Conservation (phyloP, 1,140 invertebrate genomes). For the Drosophila auraria region DNA sequence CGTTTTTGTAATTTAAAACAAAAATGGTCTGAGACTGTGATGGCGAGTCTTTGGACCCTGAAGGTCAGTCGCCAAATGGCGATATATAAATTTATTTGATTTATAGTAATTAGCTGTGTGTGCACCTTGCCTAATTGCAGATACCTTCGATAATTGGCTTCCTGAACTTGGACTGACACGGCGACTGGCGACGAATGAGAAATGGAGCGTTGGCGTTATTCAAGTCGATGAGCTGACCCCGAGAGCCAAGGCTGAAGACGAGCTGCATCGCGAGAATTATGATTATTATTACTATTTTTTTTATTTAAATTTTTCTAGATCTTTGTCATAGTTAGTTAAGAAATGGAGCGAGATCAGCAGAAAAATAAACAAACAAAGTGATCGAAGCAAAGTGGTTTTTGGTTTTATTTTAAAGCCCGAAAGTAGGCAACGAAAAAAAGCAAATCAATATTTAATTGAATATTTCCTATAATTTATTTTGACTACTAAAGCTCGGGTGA, state of each 20-base stretch:
- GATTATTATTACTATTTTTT: background rate
- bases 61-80: slow-evolving; percentile 42
- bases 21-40: slow-evolving; percentile 9
- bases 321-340: slow-evolving; percentile 10
- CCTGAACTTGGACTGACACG: slow-evolving; percentile 71
- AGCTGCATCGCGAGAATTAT: slow-evolving; percentile 44
- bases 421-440: slow-evolving; percentile 35
- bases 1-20: slow-evolving; percentile 10
- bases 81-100: slow-evolving; percentile 66
- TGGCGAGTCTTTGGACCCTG: slow-evolving; percentile 28
- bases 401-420: slow-evolving; percentile 23
- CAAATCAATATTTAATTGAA: no score
- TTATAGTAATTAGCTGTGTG: slow-evolving; percentile 68
- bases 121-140: slow-evolving; percentile 62
- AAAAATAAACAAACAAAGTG: slow-evolving; percentile 26
- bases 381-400: background rate
- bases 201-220: slow-evolving; percentile 1
- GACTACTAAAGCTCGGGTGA: background rate
- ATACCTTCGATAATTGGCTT: slow-evolving; percentile 80
- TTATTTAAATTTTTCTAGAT: background rate
- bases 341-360: slow-evolving; percentile 12
- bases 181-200: slow-evolving; percentile 38
- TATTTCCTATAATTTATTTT: no score
- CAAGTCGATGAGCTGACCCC: slow-evolving; percentile 25
- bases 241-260: slow-evolving; percentile 40